Conservation (phyloP, 2,797 vertebrate species). For the Pangasius mekongensis region DNA sequence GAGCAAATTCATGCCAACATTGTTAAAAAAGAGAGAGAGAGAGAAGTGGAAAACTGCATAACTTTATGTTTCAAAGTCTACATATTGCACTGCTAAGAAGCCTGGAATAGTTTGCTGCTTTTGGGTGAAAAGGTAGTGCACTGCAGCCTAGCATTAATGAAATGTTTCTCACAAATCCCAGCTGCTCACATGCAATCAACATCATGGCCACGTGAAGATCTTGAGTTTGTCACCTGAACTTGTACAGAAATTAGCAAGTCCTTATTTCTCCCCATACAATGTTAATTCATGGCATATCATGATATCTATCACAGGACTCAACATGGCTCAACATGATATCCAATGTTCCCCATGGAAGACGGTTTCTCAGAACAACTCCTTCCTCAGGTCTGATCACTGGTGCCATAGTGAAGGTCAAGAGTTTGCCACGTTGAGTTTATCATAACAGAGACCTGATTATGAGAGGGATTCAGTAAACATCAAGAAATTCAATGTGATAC, state of each 20-base stretch:
- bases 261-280: not conserved
- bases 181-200: not conserved
- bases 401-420: not conserved
- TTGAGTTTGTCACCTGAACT: not conserved
- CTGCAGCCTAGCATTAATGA: not conserved
- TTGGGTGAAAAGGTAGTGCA: not conserved
- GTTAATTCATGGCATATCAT: not conserved
- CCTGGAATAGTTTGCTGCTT: not conserved
- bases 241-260: not conserved
- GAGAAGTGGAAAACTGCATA: not conserved
- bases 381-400: not conserved
- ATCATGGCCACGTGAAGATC: not conserved
- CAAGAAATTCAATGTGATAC: not conserved
- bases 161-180: not conserved
- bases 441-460: not conserved
- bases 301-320: not conserved
- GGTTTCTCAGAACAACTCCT: not conserved
- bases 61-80: not conserved
- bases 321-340: not conserved
- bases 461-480: not conserved
- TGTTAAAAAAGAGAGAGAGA: too few relatives aligned
- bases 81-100: not conserved
- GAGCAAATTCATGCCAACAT: not conserved
- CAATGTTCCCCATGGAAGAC: not conserved
- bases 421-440: not conserved